phyloP scores from a whole-genome alignment of 2,888 invertebrate genomes.

The Griposia aprilina region DNA sequence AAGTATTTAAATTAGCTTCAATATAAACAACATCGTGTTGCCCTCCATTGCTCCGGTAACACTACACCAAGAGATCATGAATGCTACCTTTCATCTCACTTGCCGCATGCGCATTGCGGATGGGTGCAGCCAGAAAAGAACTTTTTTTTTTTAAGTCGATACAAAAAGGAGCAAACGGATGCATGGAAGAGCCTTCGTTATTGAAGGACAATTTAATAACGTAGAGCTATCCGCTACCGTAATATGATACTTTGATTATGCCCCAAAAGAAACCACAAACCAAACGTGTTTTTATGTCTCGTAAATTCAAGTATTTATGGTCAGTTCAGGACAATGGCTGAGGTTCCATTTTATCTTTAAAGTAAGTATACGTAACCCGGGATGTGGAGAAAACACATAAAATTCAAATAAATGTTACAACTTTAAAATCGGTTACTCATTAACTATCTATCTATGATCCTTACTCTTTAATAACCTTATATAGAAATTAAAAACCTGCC shows the following conservation, averaged over 20 bases:
- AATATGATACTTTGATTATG: slow-evolving; percentile 77
- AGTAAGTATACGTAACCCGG: slow-evolving; percentile 8
- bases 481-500: slow-evolving; percentile 2
- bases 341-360: slow-evolving; percentile 5
- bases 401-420: slow-evolving; percentile 27
- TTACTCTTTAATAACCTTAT: not conserved
- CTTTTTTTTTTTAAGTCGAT: not conserved
- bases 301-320: slow-evolving; percentile 59
- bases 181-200: slow-evolving; percentile 73
- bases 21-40: slow-evolving; percentile 79
- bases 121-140: slow-evolving; percentile 73
- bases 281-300: slow-evolving; percentile 63
- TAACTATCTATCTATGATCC: slow-evolving; percentile 24
- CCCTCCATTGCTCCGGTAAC: slow-evolving; percentile 79
- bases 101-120: slow-evolving; percentile 81
- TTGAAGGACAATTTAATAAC: slow-evolving; percentile 78
- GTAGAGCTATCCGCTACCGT: slow-evolving; percentile 81
- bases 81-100: slow-evolving; percentile 86
- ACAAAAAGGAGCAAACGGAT: slow-evolving; percentile 74
- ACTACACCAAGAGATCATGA: slow-evolving; percentile 83
- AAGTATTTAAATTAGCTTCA: slow-evolving; percentile 82
- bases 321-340: slow-evolving; percentile 29
- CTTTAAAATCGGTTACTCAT: slow-evolving; percentile 31
- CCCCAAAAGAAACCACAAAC: slow-evolving; percentile 45
- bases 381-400: slow-evolving; percentile 35